These are phyloP conservation scores for Temnothorax nylanderi DNA, from an alignment of 1,140 invertebrate species.

Conservation along the genomic window DNA sequence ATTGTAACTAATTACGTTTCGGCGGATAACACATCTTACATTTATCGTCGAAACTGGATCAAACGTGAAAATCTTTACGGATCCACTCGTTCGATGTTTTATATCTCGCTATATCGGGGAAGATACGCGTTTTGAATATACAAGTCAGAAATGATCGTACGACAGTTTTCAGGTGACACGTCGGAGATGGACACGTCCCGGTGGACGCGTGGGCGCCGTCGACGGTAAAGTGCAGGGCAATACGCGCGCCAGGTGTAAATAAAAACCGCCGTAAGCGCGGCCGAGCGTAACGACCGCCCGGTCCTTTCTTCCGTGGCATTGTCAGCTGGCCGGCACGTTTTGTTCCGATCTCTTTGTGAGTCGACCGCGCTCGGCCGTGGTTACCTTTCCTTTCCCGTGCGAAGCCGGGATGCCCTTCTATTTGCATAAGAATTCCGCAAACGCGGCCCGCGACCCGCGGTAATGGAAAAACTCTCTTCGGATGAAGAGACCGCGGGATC, in stretches of 20 bases:
- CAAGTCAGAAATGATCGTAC: neutral
- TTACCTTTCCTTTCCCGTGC: slow-evolving; percentile 59
- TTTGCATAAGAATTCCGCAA: slow-evolving; percentile 69
- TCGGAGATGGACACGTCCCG: slow-evolving; percentile 9
- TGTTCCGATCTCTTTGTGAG: slow-evolving; percentile 51
- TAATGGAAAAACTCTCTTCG: slow-evolving; percentile 13
- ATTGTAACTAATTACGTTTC: neutral
- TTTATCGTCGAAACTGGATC: neutral
- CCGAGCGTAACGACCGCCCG: slow-evolving; percentile 55
- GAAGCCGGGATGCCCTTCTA: slow-evolving; percentile 28
- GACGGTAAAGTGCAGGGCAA: slow-evolving; percentile 27
- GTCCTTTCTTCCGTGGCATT: slow-evolving; percentile 64
- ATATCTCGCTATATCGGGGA: neutral
- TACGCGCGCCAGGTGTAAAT: slow-evolving; percentile 71
- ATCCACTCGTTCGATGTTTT: neutral
- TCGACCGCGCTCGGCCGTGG: neutral
- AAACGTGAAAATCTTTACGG: neutral
- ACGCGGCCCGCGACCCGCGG: neutral
- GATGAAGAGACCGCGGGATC: no score
- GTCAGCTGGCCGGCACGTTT: slow-evolving; percentile 66
- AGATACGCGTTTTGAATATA: neutral
- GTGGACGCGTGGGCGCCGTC: slow-evolving; percentile 49
- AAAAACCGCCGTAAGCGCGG: slow-evolving; percentile 66
- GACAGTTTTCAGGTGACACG: neutral
- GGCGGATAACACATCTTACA: neutral